These are phyloP conservation scores for Antigone vipio DNA, from an alignment of 2,113 vertebrate genomes.

Conservation along the genomic window DNA sequence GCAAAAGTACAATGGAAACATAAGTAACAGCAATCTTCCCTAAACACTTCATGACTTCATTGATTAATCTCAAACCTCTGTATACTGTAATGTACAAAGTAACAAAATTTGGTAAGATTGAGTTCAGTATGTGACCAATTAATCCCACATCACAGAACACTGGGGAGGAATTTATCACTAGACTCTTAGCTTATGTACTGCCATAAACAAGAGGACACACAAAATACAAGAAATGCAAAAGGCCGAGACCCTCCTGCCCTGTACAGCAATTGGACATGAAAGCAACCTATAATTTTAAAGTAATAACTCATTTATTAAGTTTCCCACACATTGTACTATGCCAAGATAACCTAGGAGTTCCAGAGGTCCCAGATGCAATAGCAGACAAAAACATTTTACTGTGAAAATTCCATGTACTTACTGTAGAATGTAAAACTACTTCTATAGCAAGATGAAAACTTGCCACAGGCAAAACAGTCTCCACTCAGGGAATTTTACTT, in stretches of 20 bases:
- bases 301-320: slow-evolving; percentile 1
- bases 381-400: slow-evolving; percentile 1
- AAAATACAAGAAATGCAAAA: background rate
- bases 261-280: background rate
- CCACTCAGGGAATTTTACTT: background rate
- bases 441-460: slow-evolving; percentile 3
- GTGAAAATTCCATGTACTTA: background rate
- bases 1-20: background rate
- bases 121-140: background rate
- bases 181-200: background rate
- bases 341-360: slow-evolving; percentile 58
- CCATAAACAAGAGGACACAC: background rate
- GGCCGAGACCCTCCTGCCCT: background rate
- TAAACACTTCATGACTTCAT: background rate
- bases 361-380: slow-evolving; percentile 26
- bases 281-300: slow-evolving; percentile 33
- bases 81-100: background rate
- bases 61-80: background rate
- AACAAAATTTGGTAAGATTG: background rate
- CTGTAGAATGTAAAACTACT: slow-evolving; percentile 15
- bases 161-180: background rate
- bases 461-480: background rate
- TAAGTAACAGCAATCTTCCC: background rate
- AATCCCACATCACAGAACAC: background rate
- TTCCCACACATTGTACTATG: slow-evolving; percentile 3